These are phyloP conservation scores for Myioborus miniatus DNA, from an alignment of 2,797 vertebrate genomes.

Conservation along the genomic window DNA sequence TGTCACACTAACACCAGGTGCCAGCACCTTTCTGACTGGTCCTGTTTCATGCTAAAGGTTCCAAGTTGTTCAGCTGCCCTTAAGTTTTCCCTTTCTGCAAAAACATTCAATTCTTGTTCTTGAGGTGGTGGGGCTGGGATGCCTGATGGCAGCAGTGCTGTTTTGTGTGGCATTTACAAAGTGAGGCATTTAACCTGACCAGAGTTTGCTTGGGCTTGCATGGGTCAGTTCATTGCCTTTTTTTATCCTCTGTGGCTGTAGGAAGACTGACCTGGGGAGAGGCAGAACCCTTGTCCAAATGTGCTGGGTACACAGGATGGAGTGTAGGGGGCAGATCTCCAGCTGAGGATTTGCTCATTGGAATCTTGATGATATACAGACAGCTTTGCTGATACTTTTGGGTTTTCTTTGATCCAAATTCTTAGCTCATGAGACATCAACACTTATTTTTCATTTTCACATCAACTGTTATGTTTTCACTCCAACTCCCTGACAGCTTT, in stretches of 20 bases:
- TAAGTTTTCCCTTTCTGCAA: not conserved
- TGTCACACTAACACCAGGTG: not conserved
- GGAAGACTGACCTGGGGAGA: not conserved
- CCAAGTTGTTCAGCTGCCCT: not conserved
- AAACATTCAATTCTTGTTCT: not conserved
- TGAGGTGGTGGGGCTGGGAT: not conserved
- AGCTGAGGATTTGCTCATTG: slow-evolving; percentile 35
- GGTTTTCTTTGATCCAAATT: slow-evolving; percentile 54
- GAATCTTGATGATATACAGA: slow-evolving; percentile 53
- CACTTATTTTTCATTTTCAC: slow-evolving; percentile 54
- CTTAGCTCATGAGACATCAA: slow-evolving; percentile 47
- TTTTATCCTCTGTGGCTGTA: not conserved
- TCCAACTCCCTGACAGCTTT: slow-evolving; percentile 31
- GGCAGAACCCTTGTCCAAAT: not conserved
- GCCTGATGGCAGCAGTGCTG: not conserved
- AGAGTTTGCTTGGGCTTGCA: not conserved
- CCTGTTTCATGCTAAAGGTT: not conserved
- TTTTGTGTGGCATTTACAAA: not conserved
- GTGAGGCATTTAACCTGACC: not conserved
- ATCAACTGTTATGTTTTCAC: slow-evolving; percentile 40
- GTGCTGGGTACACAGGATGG: not conserved
- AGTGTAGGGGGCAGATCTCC: slow-evolving; percentile 12
- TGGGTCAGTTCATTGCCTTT: not conserved
- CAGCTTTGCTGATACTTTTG: slow-evolving; percentile 32
- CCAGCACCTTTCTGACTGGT: not conserved